Conservation (phyloP, 2,797 vertebrate species). For the Lepidocolaptes lacrymiger region DNA sequence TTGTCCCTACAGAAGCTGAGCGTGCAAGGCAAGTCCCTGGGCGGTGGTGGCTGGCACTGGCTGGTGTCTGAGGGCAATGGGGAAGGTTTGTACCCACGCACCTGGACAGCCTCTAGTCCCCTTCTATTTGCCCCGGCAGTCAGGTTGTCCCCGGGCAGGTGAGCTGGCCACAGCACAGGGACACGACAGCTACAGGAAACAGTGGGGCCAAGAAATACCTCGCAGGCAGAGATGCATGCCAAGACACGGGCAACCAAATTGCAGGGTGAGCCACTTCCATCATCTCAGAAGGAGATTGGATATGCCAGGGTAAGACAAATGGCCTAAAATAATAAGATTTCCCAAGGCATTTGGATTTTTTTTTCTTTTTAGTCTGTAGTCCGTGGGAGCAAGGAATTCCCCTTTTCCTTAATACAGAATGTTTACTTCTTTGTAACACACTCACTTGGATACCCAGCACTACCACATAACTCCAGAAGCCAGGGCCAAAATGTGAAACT, state of each 20-base stretch:
- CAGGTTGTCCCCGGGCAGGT: neutral
- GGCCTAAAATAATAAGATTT: neutral
- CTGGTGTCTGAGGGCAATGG: neutral
- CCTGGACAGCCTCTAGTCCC: neutral
- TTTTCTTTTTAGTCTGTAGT: neutral
- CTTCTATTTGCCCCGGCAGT: neutral
- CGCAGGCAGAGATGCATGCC: rapidly evolving
- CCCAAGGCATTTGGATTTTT: neutral
- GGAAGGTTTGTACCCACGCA: neutral
- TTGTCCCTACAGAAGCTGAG: neutral
- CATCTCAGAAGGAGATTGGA: rapidly evolving
- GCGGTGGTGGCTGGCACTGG: neutral
- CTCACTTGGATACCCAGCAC: neutral
- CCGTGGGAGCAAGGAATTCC: neutral
- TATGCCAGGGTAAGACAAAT: neutral
- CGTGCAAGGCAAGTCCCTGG: neutral
- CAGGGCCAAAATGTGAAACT: neutral
- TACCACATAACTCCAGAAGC: neutral
- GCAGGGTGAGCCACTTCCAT: neutral
- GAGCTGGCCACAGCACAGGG: neutral
- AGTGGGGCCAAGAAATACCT: rapidly evolving
- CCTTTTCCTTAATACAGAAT: neutral
- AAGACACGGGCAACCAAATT: neutral
- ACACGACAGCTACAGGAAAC: neutral
- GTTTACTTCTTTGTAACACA: neutral